A percentile compares a stretch with the other conserved stretches of the same genome.
Conservation (phyloP, 2,888 invertebrate species). For the Nebria brevicollis region DNA sequence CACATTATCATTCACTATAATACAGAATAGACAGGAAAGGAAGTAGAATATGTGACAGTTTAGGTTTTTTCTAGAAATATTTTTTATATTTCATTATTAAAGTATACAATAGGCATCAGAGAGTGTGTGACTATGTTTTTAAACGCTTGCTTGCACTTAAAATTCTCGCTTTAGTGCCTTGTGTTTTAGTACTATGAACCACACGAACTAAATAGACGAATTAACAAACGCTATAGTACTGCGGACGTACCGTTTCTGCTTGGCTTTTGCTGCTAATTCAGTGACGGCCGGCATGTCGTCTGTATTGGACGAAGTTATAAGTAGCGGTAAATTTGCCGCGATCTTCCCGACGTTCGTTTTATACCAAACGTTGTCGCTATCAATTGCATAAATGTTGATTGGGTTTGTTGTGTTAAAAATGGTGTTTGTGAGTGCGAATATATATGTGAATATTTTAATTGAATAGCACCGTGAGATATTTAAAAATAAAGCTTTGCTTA, state of each 20-base stretch:
- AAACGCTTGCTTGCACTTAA: not conserved
- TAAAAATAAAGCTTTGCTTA: constrained; percentile 39
- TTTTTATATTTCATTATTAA: not conserved
- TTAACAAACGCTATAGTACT: constrained; percentile 11
- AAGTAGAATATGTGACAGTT: not conserved
- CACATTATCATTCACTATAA: not conserved
- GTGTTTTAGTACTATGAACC: constrained; percentile 8
- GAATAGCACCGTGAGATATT: constrained; percentile 13
- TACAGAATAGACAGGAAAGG: not conserved
- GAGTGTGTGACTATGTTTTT: not conserved
- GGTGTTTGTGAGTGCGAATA: constrained; percentile 2
- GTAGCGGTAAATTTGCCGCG: constrained; percentile 2
- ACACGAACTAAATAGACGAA: constrained; percentile 11
- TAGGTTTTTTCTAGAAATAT: not conserved
- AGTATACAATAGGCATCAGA: not conserved
- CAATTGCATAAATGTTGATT: not conserved
- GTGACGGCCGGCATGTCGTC: constrained; percentile 31
- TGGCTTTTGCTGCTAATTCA: constrained; percentile 17
- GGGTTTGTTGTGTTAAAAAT: not conserved
- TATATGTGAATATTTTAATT: constrained; percentile 7
- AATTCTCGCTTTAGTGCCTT: constrained; percentile 17
- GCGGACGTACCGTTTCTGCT: constrained; percentile 19
- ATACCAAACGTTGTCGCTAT: not conserved
- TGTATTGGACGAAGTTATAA: constrained; percentile 25
- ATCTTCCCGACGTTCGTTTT: not conserved